Conservation (phyloP, 2,888 invertebrate species). For the Biston stratarius region DNA sequence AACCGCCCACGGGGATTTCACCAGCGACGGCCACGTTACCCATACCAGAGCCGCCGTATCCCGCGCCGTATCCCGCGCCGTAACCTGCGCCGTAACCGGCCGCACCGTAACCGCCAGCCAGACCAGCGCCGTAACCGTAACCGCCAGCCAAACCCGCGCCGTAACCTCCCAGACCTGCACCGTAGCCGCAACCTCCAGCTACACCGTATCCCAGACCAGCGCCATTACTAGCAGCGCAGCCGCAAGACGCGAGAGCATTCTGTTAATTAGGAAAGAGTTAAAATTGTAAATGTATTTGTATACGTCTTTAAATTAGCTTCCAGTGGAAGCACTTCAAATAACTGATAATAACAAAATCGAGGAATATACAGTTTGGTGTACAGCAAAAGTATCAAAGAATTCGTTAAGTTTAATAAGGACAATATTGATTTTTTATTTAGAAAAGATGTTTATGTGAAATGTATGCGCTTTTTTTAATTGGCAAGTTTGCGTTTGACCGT, state of each 20-base stretch:
- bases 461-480: too few relatives aligned
- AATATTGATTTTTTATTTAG: too few relatives aligned
- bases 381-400: too few relatives aligned
- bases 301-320: neutral
- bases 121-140: neutral
- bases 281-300: neutral
- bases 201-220: neutral
- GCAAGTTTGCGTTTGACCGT: too few relatives aligned
- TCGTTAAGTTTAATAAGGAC: too few relatives aligned
- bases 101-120: conserved; percentile 7
- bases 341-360: neutral
- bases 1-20: conserved; percentile 50
- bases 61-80: conserved; percentile 21
- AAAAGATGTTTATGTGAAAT: too few relatives aligned
- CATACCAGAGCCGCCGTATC: conserved; percentile 51
- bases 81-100: conserved; percentile 6
- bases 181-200: neutral
- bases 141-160: conserved; percentile 3
- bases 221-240: conserved; percentile 47
- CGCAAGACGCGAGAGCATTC: conserved; percentile 11
- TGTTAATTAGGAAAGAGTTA: neutral
- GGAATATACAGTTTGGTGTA: too few relatives aligned
- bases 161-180: neutral
- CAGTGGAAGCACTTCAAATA: too few relatives aligned
- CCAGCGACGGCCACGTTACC: conserved; percentile 56